Percentiles rank a stretch among this genome's conserved stretches.
Evolutionary conservation across 1,140 invertebrate species (phyloP).

Genomic region (Callitettix versicolor): DNA sequence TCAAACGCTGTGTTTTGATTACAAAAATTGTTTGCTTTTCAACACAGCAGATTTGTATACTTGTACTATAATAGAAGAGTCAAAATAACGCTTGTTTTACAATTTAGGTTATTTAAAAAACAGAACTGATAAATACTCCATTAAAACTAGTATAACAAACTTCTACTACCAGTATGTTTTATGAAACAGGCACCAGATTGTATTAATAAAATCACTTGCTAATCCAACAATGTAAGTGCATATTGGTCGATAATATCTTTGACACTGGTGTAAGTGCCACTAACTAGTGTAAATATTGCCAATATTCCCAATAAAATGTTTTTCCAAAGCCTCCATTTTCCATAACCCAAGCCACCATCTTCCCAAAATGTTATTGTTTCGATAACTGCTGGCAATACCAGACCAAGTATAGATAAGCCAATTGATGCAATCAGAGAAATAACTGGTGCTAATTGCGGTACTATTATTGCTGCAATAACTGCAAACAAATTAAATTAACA

Average conservation of each 20-base stretch:
- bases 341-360: slow-evolving; percentile 8
- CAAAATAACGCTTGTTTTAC: no score
- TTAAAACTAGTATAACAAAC: no score
- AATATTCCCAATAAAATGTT: slow-evolving; percentile 4
- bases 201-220: no score
- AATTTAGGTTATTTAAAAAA: no score
- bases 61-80: no score
- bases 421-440: slow-evolving; percentile 86
- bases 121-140: no score
- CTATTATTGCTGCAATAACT: slow-evolving; percentile 53
- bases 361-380: slow-evolving; percentile 36
- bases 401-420: slow-evolving; percentile 74
- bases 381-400: slow-evolving; percentile 84
- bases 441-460: slow-evolving; percentile 80
- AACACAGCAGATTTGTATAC: no score
- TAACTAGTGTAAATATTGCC: slow-evolving; percentile 8
- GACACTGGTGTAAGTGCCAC: not conserved
- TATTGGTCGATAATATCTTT: slow-evolving; percentile 2
- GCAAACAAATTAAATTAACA: slow-evolving; percentile 33
- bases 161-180: no score
- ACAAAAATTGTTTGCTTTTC: no score
- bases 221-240: no score
- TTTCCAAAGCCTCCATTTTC: slow-evolving; percentile 10
- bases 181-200: no score
- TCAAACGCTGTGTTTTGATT: no score